Conservation (phyloP, 2,888 invertebrate species). For the Nephrotoma guestfalica region DNA sequence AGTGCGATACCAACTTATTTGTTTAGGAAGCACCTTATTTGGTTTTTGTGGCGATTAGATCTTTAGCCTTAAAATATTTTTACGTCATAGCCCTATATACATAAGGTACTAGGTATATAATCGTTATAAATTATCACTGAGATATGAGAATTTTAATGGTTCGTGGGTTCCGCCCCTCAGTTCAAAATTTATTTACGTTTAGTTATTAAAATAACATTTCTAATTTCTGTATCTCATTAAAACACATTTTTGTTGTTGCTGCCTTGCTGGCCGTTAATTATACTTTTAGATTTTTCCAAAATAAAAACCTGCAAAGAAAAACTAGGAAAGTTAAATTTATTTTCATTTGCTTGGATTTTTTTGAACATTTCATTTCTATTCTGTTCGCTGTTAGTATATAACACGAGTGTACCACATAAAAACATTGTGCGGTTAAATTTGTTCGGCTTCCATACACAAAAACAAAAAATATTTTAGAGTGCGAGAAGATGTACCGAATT, state of each 20-base stretch:
- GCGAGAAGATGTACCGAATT: neutral
- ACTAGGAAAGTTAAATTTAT: neutral
- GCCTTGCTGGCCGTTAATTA: neutral
- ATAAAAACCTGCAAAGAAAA: neutral
- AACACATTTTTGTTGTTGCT: neutral
- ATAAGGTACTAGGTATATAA: neutral
- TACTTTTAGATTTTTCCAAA: neutral
- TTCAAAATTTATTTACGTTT: neutral
- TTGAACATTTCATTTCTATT: neutral
- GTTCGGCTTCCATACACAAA: neutral
- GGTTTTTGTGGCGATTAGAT: neutral
- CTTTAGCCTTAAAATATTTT: neutral
- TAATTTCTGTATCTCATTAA: neutral
- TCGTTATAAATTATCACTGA: neutral
- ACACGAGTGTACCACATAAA: neutral
- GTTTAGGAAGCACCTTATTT: neutral
- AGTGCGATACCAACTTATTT: neutral
- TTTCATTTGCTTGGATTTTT: neutral
- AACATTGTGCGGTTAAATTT: neutral
- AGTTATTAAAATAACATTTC: neutral
- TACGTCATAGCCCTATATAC: neutral
- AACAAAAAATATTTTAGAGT: neutral
- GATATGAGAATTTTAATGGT: neutral
- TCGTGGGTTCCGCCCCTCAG: neutral
- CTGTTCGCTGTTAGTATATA: neutral